Percentiles rank a stretch among this genome's conserved stretches.
Evolutionary conservation across 2,888 invertebrate genomes (phyloP).

Genomic region (Graphium colonna): DNA sequence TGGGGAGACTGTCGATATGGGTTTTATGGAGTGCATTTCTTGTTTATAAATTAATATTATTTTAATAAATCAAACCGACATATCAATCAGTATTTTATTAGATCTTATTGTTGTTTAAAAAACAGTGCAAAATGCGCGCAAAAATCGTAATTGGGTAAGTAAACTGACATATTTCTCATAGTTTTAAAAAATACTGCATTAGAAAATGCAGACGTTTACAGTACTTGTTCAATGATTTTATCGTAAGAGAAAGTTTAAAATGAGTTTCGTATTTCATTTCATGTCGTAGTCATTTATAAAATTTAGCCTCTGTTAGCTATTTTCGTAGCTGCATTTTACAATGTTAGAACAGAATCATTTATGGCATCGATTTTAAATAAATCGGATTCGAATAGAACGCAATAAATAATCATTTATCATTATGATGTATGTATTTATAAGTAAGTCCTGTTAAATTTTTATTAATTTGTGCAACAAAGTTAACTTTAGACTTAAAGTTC

Average conservation of each 20-base stretch:
- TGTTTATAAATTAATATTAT: slow-evolving; percentile 8
- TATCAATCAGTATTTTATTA: slow-evolving; percentile 18
- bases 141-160: slow-evolving; percentile 33
- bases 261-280: no score
- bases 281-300: background rate
- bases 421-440: no score
- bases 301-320: background rate
- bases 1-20: slow-evolving; percentile 1
- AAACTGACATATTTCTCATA: slow-evolving; percentile 1
- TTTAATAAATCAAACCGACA: slow-evolving; percentile 6
- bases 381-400: no score
- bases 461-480: no score
- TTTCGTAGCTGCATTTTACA: background rate
- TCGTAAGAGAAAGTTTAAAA: background rate
- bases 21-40: background rate
- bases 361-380: no score
- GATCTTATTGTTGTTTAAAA: slow-evolving; percentile 20
- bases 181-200: slow-evolving; percentile 7
- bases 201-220: slow-evolving; percentile 16
- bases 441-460: no score
- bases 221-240: background rate
- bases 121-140: slow-evolving; percentile 27
- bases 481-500: no score
- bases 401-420: no score
- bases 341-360: no score